These are phyloP conservation scores for Illadopsis cleaveri DNA, from an alignment of 2,113 vertebrate genomes.

Conservation along the genomic window DNA sequence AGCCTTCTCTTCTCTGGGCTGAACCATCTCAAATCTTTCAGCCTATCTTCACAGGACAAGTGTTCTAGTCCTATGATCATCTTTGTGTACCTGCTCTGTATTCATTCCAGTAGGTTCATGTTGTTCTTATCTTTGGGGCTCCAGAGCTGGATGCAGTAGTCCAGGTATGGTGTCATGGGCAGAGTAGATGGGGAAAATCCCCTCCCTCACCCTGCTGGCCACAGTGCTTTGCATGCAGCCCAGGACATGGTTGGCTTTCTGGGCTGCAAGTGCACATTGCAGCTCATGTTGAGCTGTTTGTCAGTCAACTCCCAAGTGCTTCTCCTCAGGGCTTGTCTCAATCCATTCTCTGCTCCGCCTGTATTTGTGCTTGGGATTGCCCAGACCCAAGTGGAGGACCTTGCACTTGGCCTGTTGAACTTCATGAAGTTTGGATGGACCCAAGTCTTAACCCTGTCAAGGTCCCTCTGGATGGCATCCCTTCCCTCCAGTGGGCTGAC, in stretches of 20 bases:
- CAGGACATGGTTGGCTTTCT: not conserved
- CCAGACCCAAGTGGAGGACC: not conserved
- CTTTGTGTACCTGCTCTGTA: not conserved
- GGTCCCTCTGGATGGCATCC: not conserved
- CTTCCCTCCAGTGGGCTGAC: not conserved
- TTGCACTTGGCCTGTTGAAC: not conserved
- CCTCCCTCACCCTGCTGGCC: not conserved
- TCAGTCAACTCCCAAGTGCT: not conserved
- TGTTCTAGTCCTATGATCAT: no score
- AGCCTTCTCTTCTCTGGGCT: not conserved
- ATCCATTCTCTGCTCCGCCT: no score
- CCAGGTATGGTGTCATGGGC: fast-evolving
- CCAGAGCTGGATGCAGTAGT: not conserved
- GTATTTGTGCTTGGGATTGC: not conserved
- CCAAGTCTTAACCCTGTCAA: not conserved
- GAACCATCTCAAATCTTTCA: not conserved
- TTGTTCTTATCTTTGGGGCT: not conserved
- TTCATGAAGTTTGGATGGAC: not conserved
- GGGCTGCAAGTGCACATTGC: not conserved
- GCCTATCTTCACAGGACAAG: not conserved
- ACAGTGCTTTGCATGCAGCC: not conserved
- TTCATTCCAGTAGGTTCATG: not conserved
- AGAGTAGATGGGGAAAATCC: not conserved
- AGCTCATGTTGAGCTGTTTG: not conserved
- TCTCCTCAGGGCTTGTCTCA: not conserved